Percentiles rank a stretch among this genome's conserved stretches.
phyloP scores from a whole-genome alignment of 2,888 invertebrate genomes.

The Tryphoninae sp. region DNA sequence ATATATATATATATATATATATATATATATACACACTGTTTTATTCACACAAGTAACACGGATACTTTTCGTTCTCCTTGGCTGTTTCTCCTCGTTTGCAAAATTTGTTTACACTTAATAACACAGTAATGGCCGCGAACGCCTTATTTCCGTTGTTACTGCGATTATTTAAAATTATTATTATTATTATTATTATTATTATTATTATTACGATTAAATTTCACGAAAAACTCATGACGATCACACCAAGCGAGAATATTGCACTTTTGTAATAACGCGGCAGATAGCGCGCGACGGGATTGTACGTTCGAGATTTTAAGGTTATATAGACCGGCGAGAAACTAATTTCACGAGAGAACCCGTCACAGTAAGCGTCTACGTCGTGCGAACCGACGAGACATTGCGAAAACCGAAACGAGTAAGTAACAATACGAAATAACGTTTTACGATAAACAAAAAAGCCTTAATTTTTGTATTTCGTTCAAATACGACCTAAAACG shows the following conservation, averaged over 20 bases:
- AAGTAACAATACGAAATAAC: not conserved
- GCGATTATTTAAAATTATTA: slow-evolving; percentile 4
- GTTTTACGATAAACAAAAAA: not conserved
- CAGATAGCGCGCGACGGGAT: not conserved
- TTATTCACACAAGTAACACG: slow-evolving; percentile 32
- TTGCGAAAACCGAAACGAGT: slow-evolving; percentile 18
- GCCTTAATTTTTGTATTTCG: no score
- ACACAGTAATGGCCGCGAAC: not conserved
- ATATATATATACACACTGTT: slow-evolving; percentile 15
- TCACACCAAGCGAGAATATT: slow-evolving; percentile 3
- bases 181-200: slow-evolving; percentile 14
- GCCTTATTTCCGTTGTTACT: not conserved
- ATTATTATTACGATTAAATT: not conserved
- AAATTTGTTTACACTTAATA: slow-evolving; percentile 1
- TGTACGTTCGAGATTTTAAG: not conserved
- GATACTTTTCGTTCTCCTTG: not conserved
- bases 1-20: not conserved
- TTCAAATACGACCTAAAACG: not conserved
- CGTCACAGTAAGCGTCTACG: slow-evolving; percentile 50
- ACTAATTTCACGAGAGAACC: slow-evolving; percentile 5
- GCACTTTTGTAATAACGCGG: slow-evolving; percentile 1
- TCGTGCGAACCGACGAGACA: slow-evolving; percentile 52
- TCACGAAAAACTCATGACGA: not conserved
- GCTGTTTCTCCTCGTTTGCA: slow-evolving; percentile 4
- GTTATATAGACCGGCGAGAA: slow-evolving; percentile 15